Base-by-base conservation (phyloP, 1,140 invertebrate species). In the Ostrea denselamellosa region DNA sequence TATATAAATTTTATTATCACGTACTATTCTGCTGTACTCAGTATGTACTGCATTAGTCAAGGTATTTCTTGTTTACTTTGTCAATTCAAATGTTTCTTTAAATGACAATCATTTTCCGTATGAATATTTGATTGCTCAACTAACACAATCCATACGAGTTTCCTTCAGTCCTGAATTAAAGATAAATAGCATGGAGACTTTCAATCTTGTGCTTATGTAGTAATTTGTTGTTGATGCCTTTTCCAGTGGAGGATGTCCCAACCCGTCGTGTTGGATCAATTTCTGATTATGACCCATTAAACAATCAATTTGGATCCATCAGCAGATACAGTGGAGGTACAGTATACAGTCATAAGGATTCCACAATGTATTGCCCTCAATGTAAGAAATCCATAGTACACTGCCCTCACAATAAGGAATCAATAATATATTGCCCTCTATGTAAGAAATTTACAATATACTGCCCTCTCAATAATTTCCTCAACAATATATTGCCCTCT, bases 251-350 rank as follows among this genome's bases (percentile, higher is more conserved):
- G 81, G 85, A 89, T 68, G 86, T 87, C 17, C 87, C 89, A n/a
- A 58, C 87, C 8, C 88, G 97, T 91, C 96, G 97, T 92, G 97
- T 98, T 92, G 98, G 98, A 8, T 98, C 98, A 52, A 98, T 99
- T 88, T 97, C 97, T 65, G 98, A 99, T 95, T 97, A 99, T 94
- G 98, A 99, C 95, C 98, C 98, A 2, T 96, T 99, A 68, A 98
- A 98, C 95, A 97, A 98, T 89, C 97, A 97, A 93, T 98, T 97
- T 92, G 97, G 97, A 92, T 97, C 97, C 25, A 93, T 97, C 77
- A 96, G 96, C 34, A 90, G 91, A 56, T 90, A 90, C 25, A 77
- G 68, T 62, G 58, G 51, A 77, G 22, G 58, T 56, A 44, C 14
- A 14, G 25, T 62, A 19, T 62, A 5, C 56, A 19, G 19, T 19